Evolutionary conservation across 2,797 vertebrate species (phyloP), one percentile per base, ranked within the genome.

Genomic region (Sphaeramia orbicularis): DNA sequence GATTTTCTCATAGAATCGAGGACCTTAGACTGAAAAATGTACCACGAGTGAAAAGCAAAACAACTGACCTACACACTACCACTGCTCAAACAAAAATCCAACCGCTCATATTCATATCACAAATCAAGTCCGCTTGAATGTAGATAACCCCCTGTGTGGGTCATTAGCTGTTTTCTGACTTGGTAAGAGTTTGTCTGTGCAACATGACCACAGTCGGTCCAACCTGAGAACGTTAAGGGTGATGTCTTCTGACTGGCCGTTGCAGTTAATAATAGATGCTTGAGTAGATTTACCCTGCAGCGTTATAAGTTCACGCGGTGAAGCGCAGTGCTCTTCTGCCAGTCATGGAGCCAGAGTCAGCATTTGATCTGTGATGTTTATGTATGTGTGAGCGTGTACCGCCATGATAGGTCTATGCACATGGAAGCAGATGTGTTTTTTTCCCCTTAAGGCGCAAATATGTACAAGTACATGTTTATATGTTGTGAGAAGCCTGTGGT

Each of bases 201-300:
- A 56, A 65, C 49, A 67, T 65, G 16, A 72, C 49, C 18, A 65
- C 65, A 61, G 62, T 72, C 66, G n/a, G 43, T 78, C 30, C 9
- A 59, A 75, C 43, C 55, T 57, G 58, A 44, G 43, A 70, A 52
- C 7, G 6, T 54, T n/a, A 56, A 49, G 55, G 66, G 54, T 15
- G 69, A 59, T 76, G 55, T 62, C 12, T 57, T 83, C 80, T 51
- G 53, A 79, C 69, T 49, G 45, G 63, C 10, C 69, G 11, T 54
- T 32, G 47, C n/a, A 41, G 32, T 91, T 71, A 89, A 91, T 92
- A 87, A 90, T 90, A 75, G 53, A 90, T 88, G 71, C 4, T 2
- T 35, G 24, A 56, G 62, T 69, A 58, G 52, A 75, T 64, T 68
- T 62, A 59, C 62, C 80, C 84, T 18, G 68, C 53, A 78, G 85